phyloP scores from a whole-genome alignment of 35 echinoderm and acorn worm genomes.

The Antedon bifida region DNA sequence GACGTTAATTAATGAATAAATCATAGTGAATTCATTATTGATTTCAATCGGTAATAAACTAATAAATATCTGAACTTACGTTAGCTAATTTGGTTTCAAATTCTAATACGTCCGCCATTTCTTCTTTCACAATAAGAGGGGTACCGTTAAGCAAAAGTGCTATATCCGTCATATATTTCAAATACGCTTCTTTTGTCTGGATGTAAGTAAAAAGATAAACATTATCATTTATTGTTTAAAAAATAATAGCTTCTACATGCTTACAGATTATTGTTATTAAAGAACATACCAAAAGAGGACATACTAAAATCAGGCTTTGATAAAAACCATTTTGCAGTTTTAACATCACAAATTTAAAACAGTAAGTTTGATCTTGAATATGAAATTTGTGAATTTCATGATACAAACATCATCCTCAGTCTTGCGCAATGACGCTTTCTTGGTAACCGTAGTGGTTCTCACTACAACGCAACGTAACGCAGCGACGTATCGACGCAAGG shows the following conservation, averaged over 20 bases:
- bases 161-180: slow-evolving; percentile 52
- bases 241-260: neutral
- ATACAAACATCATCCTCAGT: no score
- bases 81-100: slow-evolving; percentile 52
- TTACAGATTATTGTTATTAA: neutral
- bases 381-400: no score
- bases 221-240: neutral
- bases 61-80: slow-evolving; percentile 34
- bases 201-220: neutral
- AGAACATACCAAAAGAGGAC: neutral
- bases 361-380: no score
- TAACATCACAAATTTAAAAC: no score
- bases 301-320: neutral
- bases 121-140: slow-evolving; percentile 6
- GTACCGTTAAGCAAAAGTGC: slow-evolving; percentile 29
- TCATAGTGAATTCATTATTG: no score
- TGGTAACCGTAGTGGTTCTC: no score
- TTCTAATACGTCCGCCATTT: slow-evolving; percentile 46
- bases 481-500: no score
- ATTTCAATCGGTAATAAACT: no score
- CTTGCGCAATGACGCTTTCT: no score
- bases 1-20: no score
- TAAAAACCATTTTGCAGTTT: no score
- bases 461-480: no score
- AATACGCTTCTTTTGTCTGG: slow-evolving; percentile 53